phyloP scores from a whole-genome alignment of 2,113 vertebrate species.

The Oncorhynchus masou region DNA sequence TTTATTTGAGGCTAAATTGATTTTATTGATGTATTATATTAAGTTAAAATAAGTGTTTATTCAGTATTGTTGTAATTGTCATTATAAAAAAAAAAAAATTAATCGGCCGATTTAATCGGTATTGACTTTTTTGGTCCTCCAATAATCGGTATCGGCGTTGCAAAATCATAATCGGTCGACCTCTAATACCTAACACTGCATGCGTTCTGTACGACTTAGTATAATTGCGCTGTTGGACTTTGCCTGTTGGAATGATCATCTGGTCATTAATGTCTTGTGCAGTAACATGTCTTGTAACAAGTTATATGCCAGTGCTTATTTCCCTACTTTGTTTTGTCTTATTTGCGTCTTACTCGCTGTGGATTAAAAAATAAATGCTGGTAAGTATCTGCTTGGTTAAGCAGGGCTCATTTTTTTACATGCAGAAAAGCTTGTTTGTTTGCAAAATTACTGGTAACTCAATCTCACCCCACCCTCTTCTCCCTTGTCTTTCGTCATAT shows the following conservation, averaged over 20 bases:
- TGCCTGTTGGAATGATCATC: too few relatives aligned
- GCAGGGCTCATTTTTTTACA: neutral
- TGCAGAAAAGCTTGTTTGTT: neutral
- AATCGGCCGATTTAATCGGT: too few relatives aligned
- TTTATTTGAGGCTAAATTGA: too few relatives aligned
- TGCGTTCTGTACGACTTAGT: neutral
- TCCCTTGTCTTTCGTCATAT: neutral
- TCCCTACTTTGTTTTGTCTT: slow-evolving; percentile 63
- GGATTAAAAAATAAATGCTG: slow-evolving; percentile 68
- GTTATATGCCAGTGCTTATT: slow-evolving; percentile 19
- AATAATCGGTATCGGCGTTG: too few relatives aligned
- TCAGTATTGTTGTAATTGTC: too few relatives aligned
- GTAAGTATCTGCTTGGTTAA: slow-evolving; percentile 77
- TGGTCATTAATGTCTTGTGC: too few relatives aligned
- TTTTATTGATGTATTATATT: too few relatives aligned
- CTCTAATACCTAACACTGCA: neutral
- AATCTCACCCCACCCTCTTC: neutral
- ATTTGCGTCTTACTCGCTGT: slow-evolving; percentile 75
- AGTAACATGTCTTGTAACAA: too few relatives aligned
- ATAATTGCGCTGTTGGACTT: neutral
- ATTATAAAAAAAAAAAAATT: too few relatives aligned
- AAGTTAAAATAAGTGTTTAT: too few relatives aligned
- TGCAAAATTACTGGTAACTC: neutral
- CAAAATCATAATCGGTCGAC: too few relatives aligned
- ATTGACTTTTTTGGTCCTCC: too few relatives aligned